Evolutionary conservation across 2,797 vertebrate genomes (phyloP).

Genomic region (Cephalopachus bancanus): DNA sequence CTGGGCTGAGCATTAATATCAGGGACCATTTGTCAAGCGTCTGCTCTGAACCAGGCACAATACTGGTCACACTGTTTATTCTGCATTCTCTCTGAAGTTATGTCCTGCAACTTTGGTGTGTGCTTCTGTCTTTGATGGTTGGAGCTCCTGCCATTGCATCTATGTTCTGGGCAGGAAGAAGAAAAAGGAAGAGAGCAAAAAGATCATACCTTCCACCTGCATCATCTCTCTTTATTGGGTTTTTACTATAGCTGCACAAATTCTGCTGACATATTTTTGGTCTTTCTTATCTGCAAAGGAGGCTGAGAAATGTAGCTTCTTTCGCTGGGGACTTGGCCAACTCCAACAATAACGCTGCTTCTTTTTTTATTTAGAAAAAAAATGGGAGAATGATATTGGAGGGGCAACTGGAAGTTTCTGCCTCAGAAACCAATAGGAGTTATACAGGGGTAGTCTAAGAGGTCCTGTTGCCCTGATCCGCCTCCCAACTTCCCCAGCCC

Average conservation of each 20-base stretch:
- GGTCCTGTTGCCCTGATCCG: neutral
- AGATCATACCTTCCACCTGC: neutral
- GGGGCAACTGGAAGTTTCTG: neutral
- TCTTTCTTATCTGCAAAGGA: neutral
- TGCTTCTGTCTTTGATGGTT: neutral
- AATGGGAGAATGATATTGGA: neutral
- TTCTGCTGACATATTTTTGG: slow-evolving; percentile 41
- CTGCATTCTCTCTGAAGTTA: neutral
- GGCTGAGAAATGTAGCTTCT: neutral
- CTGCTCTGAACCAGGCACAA: neutral
- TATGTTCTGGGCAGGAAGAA: neutral
- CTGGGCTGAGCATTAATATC: neutral
- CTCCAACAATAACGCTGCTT: neutral
- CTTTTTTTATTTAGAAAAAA: neutral
- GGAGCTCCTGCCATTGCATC: neutral
- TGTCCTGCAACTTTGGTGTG: neutral
- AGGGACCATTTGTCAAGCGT: neutral
- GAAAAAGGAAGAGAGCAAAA: neutral
- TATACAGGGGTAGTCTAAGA: neutral
- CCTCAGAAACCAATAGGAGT: neutral
- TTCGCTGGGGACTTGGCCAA: neutral
- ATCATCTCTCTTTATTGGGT: neutral
- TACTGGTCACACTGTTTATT: neutral
- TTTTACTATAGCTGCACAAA: neutral
- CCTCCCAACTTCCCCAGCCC: neutral